A percentile compares a stretch with the other conserved stretches of the same genome.
Evolutionary conservation across 2,113 vertebrate genomes (phyloP).

Genomic region (Boulengeromyrus knoepffleri): DNA sequence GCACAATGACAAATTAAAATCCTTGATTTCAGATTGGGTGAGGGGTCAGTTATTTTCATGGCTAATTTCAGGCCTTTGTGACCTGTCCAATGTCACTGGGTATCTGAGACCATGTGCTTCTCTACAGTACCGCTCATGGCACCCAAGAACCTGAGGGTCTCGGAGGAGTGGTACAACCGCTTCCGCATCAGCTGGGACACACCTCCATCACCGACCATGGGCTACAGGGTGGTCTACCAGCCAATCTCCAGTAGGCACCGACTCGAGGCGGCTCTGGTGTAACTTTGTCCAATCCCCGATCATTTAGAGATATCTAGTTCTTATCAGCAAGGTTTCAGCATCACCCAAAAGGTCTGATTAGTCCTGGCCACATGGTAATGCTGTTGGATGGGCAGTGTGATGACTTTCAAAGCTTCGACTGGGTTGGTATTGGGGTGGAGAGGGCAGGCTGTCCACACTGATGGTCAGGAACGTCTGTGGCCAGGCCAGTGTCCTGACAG

Average conservation of each 20-base stretch:
- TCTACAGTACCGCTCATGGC: conserved; percentile 73
- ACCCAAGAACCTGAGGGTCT: conserved; percentile 77
- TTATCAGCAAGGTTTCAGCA: neutral
- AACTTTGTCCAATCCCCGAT: neutral
- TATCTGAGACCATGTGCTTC: neutral
- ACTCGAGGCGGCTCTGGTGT: neutral
- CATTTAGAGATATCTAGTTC: neutral
- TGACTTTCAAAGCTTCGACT: neutral
- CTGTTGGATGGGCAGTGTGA: neutral
- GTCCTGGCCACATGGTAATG: neutral
- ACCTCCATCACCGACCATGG: conserved; percentile 75
- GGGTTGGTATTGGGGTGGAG: neutral
- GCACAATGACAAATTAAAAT: neutral
- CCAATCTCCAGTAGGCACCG: conserved; percentile 67
- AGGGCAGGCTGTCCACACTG: neutral
- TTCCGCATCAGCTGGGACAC: conserved; percentile 88
- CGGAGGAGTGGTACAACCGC: conserved; percentile 94
- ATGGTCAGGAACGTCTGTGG: neutral
- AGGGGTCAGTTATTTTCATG: neutral
- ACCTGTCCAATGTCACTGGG: neutral
- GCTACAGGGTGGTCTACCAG: conserved; percentile 89
- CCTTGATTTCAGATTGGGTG: neutral
- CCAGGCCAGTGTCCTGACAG: neutral
- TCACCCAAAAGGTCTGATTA: neutral
- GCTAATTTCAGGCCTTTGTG: neutral